A percentile compares a stretch with the other conserved stretches of the same genome.
phyloP scores from a whole-genome alignment of 2,888 invertebrate genomes.

The Sinhomidia bicolor region DNA sequence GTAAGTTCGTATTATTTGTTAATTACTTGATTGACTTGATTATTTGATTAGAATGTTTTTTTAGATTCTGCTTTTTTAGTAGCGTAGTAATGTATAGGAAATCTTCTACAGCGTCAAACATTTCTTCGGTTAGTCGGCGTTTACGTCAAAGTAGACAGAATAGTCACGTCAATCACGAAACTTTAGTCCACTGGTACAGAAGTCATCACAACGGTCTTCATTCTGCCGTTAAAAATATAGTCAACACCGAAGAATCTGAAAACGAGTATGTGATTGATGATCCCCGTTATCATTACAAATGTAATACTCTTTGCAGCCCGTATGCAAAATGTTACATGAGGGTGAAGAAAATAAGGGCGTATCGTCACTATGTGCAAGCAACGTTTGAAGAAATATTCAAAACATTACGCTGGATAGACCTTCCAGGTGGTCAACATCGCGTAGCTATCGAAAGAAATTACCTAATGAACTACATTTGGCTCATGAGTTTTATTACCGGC shows the following conservation, averaged over 20 bases:
- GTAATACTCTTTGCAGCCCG: constrained; percentile 30
- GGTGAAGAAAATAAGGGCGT: constrained; percentile 40
- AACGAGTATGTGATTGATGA: constrained; percentile 21
- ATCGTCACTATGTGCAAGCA: constrained; percentile 45
- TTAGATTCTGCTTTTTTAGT: no score
- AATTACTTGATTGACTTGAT: no score
- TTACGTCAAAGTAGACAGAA: not conserved
- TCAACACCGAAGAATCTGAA: constrained; percentile 59
- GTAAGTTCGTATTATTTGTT: no score
- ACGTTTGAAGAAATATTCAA: constrained; percentile 24
- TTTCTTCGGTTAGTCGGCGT: not conserved
- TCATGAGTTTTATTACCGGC: constrained; percentile 38
- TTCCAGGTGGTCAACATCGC: constrained; percentile 65
- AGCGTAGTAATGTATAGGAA: not conserved
- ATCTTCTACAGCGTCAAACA: not conserved
- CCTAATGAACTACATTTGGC: constrained; percentile 63
- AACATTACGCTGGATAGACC: constrained; percentile 53
- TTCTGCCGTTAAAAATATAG: not conserved
- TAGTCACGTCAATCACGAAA: not conserved
- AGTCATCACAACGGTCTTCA: constrained; percentile 12
- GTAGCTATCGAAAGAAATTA: constrained; percentile 61
- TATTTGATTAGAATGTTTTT: no score
- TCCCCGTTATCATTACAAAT: not conserved
- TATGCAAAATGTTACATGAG: constrained; percentile 21
- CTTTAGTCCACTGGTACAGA: constrained; percentile 55